phyloP scores from a whole-genome alignment of 1,140 invertebrate genomes.

The Augochlora pura region DNA sequence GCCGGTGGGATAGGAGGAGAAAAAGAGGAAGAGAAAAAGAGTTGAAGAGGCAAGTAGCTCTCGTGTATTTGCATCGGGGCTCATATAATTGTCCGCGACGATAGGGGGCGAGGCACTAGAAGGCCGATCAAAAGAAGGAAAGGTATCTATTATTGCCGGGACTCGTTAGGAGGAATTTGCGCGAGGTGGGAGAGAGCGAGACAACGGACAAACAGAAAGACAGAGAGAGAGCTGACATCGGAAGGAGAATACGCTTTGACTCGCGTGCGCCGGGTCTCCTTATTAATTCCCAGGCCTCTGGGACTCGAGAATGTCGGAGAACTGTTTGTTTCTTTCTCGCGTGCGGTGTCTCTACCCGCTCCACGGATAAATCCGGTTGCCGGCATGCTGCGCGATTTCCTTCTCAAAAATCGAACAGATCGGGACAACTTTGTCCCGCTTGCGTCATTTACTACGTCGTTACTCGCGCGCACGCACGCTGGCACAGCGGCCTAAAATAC shows the following conservation, averaged over 20 bases:
- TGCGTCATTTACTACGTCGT: no score
- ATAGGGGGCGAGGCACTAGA: slow-evolving; percentile 28
- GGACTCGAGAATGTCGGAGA: slow-evolving; percentile 52
- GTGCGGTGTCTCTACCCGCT: slow-evolving; percentile 16
- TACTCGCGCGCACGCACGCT: no score
- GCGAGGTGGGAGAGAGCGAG: not conserved
- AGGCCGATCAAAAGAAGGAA: not conserved
- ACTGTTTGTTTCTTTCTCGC: slow-evolving; percentile 46
- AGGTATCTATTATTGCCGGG: slow-evolving; percentile 47
- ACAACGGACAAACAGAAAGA: not conserved
- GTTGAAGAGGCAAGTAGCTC: not conserved
- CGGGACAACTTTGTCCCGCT: no score
- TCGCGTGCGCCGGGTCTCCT: slow-evolving; percentile 45
- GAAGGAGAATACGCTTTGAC: slow-evolving; percentile 41
- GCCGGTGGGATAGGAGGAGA: not conserved
- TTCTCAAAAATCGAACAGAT: no score
- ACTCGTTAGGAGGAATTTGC: slow-evolving; percentile 51
- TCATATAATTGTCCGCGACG: slow-evolving; percentile 43
- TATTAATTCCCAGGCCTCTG: slow-evolving; percentile 59
- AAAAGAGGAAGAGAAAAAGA: not conserved
- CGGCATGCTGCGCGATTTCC: no score
- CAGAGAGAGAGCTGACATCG: not conserved
- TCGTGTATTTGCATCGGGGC: slow-evolving; percentile 26
- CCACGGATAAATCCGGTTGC: no score
- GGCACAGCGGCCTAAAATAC: no score